phyloP scores from a whole-genome alignment of 1,140 invertebrate species.

The Sitobion miscanthi region DNA sequence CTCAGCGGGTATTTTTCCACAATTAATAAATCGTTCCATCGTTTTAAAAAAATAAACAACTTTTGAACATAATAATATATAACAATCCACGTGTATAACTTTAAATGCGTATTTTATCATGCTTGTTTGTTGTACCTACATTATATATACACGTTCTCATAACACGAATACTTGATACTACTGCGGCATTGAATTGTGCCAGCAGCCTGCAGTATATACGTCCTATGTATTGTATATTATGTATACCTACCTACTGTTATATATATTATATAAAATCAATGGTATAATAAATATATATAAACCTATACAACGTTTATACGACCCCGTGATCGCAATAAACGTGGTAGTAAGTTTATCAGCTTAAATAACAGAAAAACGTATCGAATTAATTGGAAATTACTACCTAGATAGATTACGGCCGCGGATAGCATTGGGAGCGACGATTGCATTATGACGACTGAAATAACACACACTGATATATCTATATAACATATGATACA shows the following conservation, averaged over 20 bases:
- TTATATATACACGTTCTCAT: neutral
- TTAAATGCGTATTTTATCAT: neutral
- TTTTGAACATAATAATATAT: neutral
- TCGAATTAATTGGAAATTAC: neutral
- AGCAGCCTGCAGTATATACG: neutral
- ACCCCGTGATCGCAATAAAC: neutral
- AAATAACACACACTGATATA: neutral
- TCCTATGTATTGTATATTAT: no score
- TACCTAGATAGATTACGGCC: neutral
- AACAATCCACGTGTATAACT: neutral
- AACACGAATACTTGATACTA: slow-evolving; percentile 1
- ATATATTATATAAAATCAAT: neutral
- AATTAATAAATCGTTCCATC: neutral
- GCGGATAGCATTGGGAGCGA: neutral
- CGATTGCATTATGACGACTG: neutral
- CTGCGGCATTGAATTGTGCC: neutral
- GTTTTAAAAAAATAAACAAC: neutral
- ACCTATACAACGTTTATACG: neutral
- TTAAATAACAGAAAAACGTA: neutral
- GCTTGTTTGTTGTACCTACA: neutral
- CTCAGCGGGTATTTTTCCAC: slow-evolving; percentile 11
- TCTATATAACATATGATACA: no score
- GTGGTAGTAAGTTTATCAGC: neutral
- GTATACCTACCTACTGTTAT: no score
- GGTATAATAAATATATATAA: neutral